Evolutionary conservation across 2,113 vertebrate species (phyloP).

Genomic region (Pitta sordida): DNA sequence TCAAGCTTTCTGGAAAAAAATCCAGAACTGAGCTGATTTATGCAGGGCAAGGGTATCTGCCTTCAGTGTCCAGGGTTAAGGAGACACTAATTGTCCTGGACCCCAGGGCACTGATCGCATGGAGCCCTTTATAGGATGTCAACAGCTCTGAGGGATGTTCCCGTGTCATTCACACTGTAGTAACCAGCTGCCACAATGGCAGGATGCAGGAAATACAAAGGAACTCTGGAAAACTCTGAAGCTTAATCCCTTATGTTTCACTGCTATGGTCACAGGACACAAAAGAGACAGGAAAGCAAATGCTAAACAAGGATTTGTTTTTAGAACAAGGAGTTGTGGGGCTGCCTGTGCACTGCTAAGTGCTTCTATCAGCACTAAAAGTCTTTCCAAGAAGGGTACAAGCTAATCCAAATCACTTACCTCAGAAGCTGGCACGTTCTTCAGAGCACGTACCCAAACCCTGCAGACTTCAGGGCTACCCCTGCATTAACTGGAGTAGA

Average conservation of each 20-base stretch:
- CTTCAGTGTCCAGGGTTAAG: not conserved
- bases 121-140: not conserved
- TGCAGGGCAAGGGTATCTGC: not conserved
- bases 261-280: not conserved
- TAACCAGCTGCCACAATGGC: not conserved
- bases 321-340: not conserved
- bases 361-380: not conserved
- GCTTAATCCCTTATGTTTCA: not conserved
- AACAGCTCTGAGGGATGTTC: not conserved
- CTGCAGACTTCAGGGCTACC: not conserved
- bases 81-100: not conserved
- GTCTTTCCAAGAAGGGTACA: not conserved
- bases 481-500: not conserved
- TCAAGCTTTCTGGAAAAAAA: not conserved
- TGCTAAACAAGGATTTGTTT: not conserved
- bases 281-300: not conserved
- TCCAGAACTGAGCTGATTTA: not conserved
- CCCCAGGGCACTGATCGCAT: not conserved
- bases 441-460: not conserved
- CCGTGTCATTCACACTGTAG: accelerated
- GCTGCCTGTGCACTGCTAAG: accelerated
- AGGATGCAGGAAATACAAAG: not conserved
- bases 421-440: not conserved
- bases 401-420: not conserved
- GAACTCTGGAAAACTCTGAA: not conserved